A percentile compares a stretch with the other conserved stretches of the same genome.
These are phyloP conservation scores for Hyperopisus bebe DNA, from an alignment of 2,113 vertebrate genomes.

Conservation along the genomic window DNA sequence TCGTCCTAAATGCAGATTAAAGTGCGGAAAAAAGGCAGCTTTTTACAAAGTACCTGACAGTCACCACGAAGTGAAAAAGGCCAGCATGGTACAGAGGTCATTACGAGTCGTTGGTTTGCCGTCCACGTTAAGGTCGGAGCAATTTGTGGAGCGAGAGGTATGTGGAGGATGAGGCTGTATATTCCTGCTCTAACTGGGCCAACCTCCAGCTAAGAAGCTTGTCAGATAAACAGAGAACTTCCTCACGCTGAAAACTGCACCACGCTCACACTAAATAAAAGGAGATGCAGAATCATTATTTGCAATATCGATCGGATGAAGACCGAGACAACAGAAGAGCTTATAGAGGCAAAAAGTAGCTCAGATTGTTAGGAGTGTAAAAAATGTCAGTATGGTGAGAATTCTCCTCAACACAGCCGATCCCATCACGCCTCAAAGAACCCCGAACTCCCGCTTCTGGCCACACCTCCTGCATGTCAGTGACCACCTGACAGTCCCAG, in stretches of 20 bases:
- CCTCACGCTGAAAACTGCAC: not conserved
- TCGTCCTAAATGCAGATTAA: not conserved
- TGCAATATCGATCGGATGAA: not conserved
- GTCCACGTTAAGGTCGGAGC: not conserved
- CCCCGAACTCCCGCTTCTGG: not conserved
- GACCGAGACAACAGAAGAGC: not conserved
- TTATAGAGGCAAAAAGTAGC: not conserved
- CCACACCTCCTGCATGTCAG: constrained; percentile 2
- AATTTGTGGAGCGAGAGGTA: not conserved
- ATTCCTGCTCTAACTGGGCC: not conserved
- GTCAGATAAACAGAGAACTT: not conserved
- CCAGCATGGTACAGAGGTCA: constrained; percentile 30
- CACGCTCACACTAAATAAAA: not conserved
- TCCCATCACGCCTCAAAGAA: not conserved
- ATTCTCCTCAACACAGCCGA: not conserved
- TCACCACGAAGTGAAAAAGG: constrained; percentile 18
- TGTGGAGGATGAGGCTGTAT: not conserved
- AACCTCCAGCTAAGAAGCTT: not conserved
- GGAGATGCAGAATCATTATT: not conserved
- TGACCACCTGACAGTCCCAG: not conserved
- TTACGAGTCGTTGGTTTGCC: not conserved
- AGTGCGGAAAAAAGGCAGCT: not conserved
- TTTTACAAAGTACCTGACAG: constrained; percentile 20
- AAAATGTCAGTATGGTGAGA: not conserved
- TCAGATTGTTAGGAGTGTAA: not conserved